phyloP scores from a whole-genome alignment of 1,140 invertebrate species.

The Musca domestica region DNA sequence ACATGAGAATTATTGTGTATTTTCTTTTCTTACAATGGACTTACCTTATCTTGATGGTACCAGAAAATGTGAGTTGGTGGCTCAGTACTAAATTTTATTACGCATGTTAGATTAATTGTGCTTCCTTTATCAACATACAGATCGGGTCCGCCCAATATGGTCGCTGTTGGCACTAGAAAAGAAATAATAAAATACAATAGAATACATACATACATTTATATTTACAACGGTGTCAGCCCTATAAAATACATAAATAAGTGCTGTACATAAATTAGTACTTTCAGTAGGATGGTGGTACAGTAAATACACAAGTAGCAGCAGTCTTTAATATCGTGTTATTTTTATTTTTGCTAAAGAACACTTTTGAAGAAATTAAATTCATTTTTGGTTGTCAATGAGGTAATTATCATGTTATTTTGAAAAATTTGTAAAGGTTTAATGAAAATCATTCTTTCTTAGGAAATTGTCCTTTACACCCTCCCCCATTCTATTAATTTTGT shows the following conservation, averaged over 20 bases:
- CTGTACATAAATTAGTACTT: neutral
- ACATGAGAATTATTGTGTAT: too few species aligned
- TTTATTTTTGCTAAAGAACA: too few species aligned
- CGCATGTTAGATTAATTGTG: slow-evolving; percentile 86
- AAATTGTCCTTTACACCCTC: too few species aligned
- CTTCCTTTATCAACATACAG: slow-evolving; percentile 85
- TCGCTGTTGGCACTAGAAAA: slow-evolving; percentile 76
- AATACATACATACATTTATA: neutral
- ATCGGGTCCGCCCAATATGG: slow-evolving; percentile 82
- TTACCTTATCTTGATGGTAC: slow-evolving; percentile 88
- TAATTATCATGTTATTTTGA: too few species aligned
- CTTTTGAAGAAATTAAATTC: too few species aligned
- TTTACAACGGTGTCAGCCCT: neutral
- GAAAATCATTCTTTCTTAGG: too few species aligned
- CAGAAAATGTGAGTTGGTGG: slow-evolving; percentile 89
- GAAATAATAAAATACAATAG: neutral
- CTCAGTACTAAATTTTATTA: slow-evolving; percentile 84
- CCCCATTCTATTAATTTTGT: too few species aligned
- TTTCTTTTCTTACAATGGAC: slow-evolving; percentile 29
- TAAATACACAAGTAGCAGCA: too few species aligned
- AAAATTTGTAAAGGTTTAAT: too few species aligned
- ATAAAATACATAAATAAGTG: neutral
- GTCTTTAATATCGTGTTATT: too few species aligned
- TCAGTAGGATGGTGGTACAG: too few species aligned
- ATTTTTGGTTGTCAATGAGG: too few species aligned